These are phyloP conservation scores for Daktulosphaira vitifoliae DNA, from an alignment of 1,140 invertebrate genomes.

Conservation along the genomic window DNA sequence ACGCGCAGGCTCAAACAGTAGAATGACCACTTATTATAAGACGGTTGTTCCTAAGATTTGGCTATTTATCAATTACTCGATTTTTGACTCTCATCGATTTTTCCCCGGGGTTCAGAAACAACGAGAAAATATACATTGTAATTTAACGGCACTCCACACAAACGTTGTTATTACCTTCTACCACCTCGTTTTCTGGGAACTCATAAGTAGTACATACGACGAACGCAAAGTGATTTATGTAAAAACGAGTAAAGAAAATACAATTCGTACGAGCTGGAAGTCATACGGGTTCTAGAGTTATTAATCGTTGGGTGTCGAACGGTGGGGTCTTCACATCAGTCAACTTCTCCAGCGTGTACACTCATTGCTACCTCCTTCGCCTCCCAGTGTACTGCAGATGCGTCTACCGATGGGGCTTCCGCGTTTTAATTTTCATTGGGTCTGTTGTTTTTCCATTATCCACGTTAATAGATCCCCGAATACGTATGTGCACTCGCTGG, in stretches of 20 bases:
- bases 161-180: background rate
- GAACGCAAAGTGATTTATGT: conserved; percentile 20
- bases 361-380: too few species aligned
- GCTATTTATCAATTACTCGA: too few species aligned
- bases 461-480: background rate
- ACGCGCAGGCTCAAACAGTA: too few species aligned
- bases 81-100: too few species aligned
- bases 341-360: background rate
- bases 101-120: too few species aligned
- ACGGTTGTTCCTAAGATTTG: too few species aligned
- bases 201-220: background rate
- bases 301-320: conserved; percentile 25
- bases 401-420: conserved; percentile 4
- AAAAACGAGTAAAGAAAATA: conserved; percentile 5
- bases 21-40: too few species aligned
- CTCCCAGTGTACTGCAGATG: too few species aligned
- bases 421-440: conserved; percentile 22
- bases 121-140: too few species aligned
- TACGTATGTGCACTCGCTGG: too few species aligned
- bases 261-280: background rate
- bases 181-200: background rate
- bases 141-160: too few species aligned
- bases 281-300: background rate
- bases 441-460: conserved; percentile 3
- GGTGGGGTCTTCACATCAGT: conserved; percentile 13